phyloP scores from a whole-genome alignment of 2,888 invertebrate genomes.

The Heterodera filipjevi region DNA sequence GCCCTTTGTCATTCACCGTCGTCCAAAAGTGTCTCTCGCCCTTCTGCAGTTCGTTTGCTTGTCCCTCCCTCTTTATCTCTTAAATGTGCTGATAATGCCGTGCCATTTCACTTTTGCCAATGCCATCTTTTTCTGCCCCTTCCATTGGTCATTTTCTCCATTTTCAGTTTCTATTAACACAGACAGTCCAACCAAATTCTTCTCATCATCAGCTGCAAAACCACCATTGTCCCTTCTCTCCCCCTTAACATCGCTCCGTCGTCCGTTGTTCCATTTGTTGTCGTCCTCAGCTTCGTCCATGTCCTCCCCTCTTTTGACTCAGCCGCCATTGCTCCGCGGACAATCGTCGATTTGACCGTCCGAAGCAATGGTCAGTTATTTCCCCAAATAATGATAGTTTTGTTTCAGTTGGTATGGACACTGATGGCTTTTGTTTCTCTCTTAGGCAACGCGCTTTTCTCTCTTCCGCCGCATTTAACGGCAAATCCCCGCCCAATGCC shows the following conservation, averaged over 20 bases:
- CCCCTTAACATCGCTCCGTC: too few species aligned
- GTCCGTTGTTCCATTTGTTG: not conserved
- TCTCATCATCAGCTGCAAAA: not conserved
- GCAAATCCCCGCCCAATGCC: not conserved
- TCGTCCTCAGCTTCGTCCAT: not conserved
- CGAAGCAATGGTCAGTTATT: not conserved
- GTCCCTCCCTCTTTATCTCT: too few species aligned
- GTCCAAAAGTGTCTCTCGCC: not conserved
- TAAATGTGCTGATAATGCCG: too few species aligned
- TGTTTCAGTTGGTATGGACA: not conserved
- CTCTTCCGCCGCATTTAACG: not conserved
- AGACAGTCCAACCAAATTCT: not conserved
- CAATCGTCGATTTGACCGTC: not conserved
- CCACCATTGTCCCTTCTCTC: not conserved
- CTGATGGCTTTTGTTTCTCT: not conserved
- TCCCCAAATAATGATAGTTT: too few species aligned
- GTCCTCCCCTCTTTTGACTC: not conserved
- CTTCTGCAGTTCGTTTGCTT: not conserved
- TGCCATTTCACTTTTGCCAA: too few species aligned
- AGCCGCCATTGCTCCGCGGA: not conserved
- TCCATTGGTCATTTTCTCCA: too few species aligned
- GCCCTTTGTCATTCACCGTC: not conserved
- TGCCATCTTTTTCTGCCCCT: too few species aligned
- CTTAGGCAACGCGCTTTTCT: not conserved
- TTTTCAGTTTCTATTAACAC: too few species aligned